Percentiles rank a stretch among this genome's conserved stretches.
Evolutionary conservation across 2,888 invertebrate genomes (phyloP).

Genomic region (Emmelina monodactyla): DNA sequence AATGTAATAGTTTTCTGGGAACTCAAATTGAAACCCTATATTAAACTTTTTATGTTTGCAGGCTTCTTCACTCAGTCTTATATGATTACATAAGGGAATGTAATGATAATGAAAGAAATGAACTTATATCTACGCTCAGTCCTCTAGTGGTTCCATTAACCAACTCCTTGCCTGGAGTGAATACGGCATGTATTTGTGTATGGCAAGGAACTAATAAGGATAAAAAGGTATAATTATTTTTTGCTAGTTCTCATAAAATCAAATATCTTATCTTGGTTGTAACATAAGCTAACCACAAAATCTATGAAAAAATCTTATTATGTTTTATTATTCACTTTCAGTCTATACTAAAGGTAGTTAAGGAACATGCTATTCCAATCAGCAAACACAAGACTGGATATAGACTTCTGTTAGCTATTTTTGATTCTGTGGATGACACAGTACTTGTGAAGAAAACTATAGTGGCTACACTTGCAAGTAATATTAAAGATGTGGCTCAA

Average conservation of each 20-base stretch:
- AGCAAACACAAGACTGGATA: conserved; percentile 90
- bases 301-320: no score
- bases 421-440: conserved; percentile 93
- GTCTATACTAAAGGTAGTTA: conserved; percentile 87
- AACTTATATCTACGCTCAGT: conserved; percentile 77
- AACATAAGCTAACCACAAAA: no score
- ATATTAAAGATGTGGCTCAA: conserved; percentile 72
- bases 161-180: conserved; percentile 83
- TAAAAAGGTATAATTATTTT: conserved; percentile 70
- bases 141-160: conserved; percentile 70
- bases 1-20: background rate
- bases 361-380: conserved; percentile 81
- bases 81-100: conserved; percentile 83
- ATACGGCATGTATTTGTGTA: conserved; percentile 82
- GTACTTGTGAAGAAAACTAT: conserved; percentile 86
- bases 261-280: no score
- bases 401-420: conserved; percentile 79
- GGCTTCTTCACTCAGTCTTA: conserved; percentile 81
- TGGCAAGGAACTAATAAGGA: conserved; percentile 88
- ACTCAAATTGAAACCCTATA: background rate
- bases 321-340: no score
- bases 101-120: conserved; percentile 71
- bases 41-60: conserved; percentile 19
- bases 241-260: no score
- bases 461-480: conserved; percentile 72